A percentile compares a stretch with the other conserved stretches of the same genome.
phyloP scores from a whole-genome alignment of 2,113 vertebrate species.

The Gambusia holbrooki region DNA sequence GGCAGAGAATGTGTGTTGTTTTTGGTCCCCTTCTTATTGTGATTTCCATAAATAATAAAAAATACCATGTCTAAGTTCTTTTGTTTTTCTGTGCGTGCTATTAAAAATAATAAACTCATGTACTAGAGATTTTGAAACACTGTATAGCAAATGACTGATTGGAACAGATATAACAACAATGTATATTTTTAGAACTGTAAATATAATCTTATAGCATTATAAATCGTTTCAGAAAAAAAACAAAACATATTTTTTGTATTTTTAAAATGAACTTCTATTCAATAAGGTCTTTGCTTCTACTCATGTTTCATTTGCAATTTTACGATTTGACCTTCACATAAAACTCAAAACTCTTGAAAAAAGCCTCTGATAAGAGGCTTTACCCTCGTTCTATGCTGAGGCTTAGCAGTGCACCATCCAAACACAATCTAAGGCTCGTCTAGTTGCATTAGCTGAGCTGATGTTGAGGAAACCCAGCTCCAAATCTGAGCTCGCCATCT shows the following conservation, averaged over 20 bases:
- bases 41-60: no score
- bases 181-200: neutral
- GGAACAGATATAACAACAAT: neutral
- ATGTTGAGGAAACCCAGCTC: slow-evolving; percentile 38
- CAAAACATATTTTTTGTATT: neutral
- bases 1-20: neutral
- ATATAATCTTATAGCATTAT: no score
- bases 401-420: slow-evolving; percentile 23
- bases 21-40: neutral
- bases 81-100: neutral
- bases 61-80: neutral
- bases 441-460: slow-evolving; percentile 33
- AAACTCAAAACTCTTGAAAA: slow-evolving; percentile 5
- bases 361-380: slow-evolving; percentile 27
- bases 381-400: slow-evolving; percentile 15
- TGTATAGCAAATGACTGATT: neutral
- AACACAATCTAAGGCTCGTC: slow-evolving; percentile 34
- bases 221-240: neutral
- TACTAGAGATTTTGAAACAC: neutral
- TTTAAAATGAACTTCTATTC: neutral
- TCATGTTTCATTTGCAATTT: neutral
- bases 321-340: neutral
- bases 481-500: slow-evolving; percentile 13
- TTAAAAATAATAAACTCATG: neutral
- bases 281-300: neutral